Evolutionary conservation across 2,797 vertebrate genomes (phyloP), one percentile per base, ranked within the genome.

Genomic region (Miichthys miiuy): DNA sequence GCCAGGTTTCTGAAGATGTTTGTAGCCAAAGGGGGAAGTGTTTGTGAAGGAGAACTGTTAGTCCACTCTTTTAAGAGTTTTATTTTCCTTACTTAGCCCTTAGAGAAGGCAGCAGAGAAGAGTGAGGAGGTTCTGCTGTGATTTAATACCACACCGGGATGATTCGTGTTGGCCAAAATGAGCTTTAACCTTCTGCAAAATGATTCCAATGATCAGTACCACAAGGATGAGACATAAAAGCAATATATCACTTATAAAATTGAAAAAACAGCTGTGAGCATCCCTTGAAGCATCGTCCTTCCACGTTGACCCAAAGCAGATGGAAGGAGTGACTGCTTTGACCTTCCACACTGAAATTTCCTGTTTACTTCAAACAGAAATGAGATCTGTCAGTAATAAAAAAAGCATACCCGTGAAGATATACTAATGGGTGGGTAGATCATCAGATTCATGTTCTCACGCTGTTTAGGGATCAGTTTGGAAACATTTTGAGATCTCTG

Each of bases 1-100:
- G 80, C 48, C 73, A 80, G 65, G 51, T 79, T 86, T 83, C 57
- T 65, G 77, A 76, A 73, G 82, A 83, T 44, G 75, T 66, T 75
- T 66, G 38, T 67, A 48, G 72, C 85, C 57, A 65, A 63, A 58
- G 77, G 68, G 67, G 57, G 41, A 38, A 38, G 55, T 14, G 27
- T 75, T 20, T 78, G 41, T 64, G 60, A 75, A 65, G 68, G 55
- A 52, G 58, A 64, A 48, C 57, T 56, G 66, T 7, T 25, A 2
- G 70, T 60, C 52, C 54, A 57, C 34, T 75, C 20, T 72, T 72
- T 56, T 34, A 55, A 25, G 51, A 34, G 58, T 51, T 50, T 61
- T 21, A 30, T 76, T 82, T 73, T 54, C 56, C 70, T 61, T 30
- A 0, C 23, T 62, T 34, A 58, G 46, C 46, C 55, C 10, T 67